phyloP scores from a whole-genome alignment of 2,888 invertebrate species.

The Drosophila nr. perissopoda region DNA sequence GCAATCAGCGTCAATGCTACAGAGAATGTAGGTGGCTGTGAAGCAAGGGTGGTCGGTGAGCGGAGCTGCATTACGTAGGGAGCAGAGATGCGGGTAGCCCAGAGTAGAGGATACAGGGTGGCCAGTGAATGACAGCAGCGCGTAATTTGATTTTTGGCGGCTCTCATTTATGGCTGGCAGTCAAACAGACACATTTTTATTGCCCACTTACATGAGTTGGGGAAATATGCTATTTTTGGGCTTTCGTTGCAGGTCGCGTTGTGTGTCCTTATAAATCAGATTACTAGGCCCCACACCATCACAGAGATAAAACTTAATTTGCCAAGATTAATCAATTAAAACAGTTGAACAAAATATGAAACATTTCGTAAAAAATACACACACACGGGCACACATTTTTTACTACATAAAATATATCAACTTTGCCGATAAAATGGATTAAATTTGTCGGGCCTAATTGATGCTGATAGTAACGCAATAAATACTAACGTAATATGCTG shows the following conservation, averaged over 20 bases:
- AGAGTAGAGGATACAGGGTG: neutral
- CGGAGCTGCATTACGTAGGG: too few relatives aligned
- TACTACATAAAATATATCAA: neutral
- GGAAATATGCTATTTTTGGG: neutral
- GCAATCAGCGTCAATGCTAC: conserved; percentile 69
- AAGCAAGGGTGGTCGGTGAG: neutral
- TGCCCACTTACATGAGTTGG: conserved; percentile 26
- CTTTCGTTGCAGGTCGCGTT: neutral
- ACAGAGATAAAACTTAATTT: neutral
- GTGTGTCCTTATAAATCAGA: neutral
- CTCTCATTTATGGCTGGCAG: conserved; percentile 55
- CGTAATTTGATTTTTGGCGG: conserved; percentile 67
- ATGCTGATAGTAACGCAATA: too few relatives aligned
- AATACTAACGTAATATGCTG: too few relatives aligned
- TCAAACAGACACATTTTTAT: conserved; percentile 31
- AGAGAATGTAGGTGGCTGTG: conserved; percentile 2
- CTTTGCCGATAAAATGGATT: neutral
- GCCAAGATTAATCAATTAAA: neutral
- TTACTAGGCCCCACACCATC: neutral
- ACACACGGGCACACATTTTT: neutral
- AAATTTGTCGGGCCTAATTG: neutral
- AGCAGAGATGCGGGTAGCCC: neutral
- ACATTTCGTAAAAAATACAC: neutral
- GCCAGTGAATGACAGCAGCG: conserved; percentile 35
- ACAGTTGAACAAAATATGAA: neutral